Evolutionary conservation across 2,888 invertebrate species (phyloP), one percentile per base, ranked within the genome.

Genomic region (Cosmia pyralina): DNA sequence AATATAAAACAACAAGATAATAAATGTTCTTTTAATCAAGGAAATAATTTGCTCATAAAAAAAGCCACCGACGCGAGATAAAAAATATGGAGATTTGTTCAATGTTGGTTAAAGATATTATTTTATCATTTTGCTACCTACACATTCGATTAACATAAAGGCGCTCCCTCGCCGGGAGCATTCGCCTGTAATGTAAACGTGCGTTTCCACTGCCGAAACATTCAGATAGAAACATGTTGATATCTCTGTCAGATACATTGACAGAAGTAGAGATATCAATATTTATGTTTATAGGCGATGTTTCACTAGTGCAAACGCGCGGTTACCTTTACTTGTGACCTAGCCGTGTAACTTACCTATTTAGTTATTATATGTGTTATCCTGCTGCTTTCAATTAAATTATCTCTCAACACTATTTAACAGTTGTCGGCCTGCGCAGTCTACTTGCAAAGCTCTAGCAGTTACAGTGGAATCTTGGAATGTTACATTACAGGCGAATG

Each of bases 1-100:
- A 8, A 44, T 41, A 22, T 34, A 50, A 55, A 48, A 67, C 19
- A 41, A 48, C 28, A 38, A 50, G 41, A 38, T 48, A 55, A 57
- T 15, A 17, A 74, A 76, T 59, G 17, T 53, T 77, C 69, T 41
- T 48, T 58, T 53, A 77, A 60, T 53, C 41, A 60, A 4, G 28
- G 41, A n/a, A 77, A 75, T 69, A 22, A 77, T 34, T 44, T 48
- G 48, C 19, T 22, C 0, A 15, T 50, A 17, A 77, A 34, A 50
- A 60, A 41, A 4, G 0, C 1, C 2, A 28, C 38, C 11, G 34
- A 19, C 2, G 7, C 8, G 34, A 19, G n/a, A 69, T 41, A 34
- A 69, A 46, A 60, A 74, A 19, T 41, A n/a, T 34, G 66, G 8
- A 57, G 55, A 57, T n/a, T 34, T 22, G 11, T 38, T 52, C 13